Conservation (phyloP, 2,797 vertebrate genomes). For the Chanos chanos region DNA sequence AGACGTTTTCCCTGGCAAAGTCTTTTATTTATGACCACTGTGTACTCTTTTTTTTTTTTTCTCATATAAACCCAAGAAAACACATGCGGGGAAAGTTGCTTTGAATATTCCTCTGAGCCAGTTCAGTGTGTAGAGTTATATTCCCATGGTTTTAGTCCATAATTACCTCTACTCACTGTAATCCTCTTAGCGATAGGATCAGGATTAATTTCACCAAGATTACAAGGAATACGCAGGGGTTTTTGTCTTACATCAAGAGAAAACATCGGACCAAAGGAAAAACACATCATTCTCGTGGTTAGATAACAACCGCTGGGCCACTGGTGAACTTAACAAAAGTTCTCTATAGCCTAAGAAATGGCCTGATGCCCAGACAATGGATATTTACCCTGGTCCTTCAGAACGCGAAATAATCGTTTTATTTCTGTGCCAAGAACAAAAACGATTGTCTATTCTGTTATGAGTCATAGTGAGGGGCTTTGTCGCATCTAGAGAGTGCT, state of each 20-base stretch:
- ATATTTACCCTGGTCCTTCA: slow-evolving; percentile 36
- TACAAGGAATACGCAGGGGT: slow-evolving; percentile 25
- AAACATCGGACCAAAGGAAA: slow-evolving; percentile 14
- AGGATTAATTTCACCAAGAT: slow-evolving; percentile 49
- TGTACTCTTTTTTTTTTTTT: too few species aligned
- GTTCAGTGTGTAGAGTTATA: slow-evolving; percentile 8
- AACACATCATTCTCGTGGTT: slow-evolving; percentile 18
- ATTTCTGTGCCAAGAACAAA: slow-evolving; percentile 26
- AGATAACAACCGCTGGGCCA: slow-evolving; percentile 18
- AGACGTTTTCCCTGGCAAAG: too few species aligned
- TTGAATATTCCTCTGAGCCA: neutral
- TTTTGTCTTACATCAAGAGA: slow-evolving; percentile 34
- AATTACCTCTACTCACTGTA: slow-evolving; percentile 47
- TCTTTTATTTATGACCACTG: too few species aligned
- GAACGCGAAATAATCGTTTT: slow-evolving; percentile 16
- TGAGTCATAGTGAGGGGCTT: slow-evolving; percentile 41
- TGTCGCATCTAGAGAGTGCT: slow-evolving; percentile 36
- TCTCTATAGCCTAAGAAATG: slow-evolving; percentile 18
- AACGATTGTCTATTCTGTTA: slow-evolving; percentile 18
- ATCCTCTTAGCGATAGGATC: slow-evolving; percentile 59
- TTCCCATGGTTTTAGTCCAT: slow-evolving; percentile 26
- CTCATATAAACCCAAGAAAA: too few species aligned
- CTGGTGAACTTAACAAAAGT: slow-evolving; percentile 24
- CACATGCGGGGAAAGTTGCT: neutral
- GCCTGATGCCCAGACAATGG: slow-evolving; percentile 30